Conservation (phyloP, 2,888 invertebrate species). For the Ichneumoninae sp. region DNA sequence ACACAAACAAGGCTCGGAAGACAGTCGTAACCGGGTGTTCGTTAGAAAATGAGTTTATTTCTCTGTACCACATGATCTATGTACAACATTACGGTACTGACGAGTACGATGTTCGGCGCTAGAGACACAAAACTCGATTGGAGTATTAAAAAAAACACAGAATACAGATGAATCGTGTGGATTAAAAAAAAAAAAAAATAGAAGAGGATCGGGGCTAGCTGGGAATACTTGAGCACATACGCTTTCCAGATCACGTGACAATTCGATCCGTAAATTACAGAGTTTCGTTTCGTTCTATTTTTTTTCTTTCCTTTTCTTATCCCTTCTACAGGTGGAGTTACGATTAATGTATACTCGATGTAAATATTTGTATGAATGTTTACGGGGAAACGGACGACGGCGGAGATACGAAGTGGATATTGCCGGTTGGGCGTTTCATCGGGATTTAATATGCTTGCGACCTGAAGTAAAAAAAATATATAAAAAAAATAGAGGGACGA, state of each 20-base stretch:
- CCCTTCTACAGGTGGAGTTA: slow-evolving; percentile 45
- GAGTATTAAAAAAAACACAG: slow-evolving; percentile 61
- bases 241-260: slow-evolving; percentile 73
- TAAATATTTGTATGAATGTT: slow-evolving; percentile 51
- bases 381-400: slow-evolving; percentile 63
- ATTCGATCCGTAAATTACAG: slow-evolving; percentile 70
- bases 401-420: slow-evolving; percentile 39
- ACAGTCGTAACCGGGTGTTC: slow-evolving; percentile 68
- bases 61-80: slow-evolving; percentile 83
- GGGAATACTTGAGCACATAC: slow-evolving; percentile 70
- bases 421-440: slow-evolving; percentile 32
- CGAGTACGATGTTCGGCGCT: slow-evolving; percentile 77
- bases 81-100: slow-evolving; percentile 83
- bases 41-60: slow-evolving; percentile 84
- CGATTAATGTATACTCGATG: slow-evolving; percentile 52
- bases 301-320: neutral
- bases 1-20: slow-evolving; percentile 42
- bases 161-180: slow-evolving; percentile 21
- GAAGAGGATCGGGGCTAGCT: slow-evolving; percentile 36
- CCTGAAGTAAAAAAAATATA: neutral
- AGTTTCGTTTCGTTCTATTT: slow-evolving; percentile 57
- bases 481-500: neutral
- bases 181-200: slow-evolving; percentile 61
- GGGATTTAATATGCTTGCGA: slow-evolving; percentile 29
- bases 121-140: slow-evolving; percentile 78